These are phyloP conservation scores for Dryocosmus kuriphilus DNA, from an alignment of 2,888 invertebrate species.

Conservation along the genomic window DNA sequence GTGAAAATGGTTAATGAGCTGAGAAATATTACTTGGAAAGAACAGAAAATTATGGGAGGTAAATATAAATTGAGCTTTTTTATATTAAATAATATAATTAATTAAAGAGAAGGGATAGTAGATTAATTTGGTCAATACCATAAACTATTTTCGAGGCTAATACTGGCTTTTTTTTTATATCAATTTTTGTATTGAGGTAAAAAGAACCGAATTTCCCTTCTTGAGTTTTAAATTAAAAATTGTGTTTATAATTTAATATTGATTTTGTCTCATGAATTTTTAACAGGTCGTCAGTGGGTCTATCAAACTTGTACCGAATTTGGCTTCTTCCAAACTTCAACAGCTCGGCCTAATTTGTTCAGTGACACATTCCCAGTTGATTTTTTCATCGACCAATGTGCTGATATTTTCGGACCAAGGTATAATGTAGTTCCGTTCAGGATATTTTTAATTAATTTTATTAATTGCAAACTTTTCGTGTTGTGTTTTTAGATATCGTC, in stretches of 20 bases:
- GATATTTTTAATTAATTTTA: not conserved
- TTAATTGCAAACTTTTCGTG: not conserved
- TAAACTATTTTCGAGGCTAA: too few species aligned
- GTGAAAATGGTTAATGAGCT: constrained; percentile 85
- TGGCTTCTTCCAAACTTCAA: constrained; percentile 95
- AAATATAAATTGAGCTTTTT: constrained; percentile 45
- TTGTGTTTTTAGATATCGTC: constrained; percentile 56
- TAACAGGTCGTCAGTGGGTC: constrained; percentile 89
- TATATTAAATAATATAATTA: constrained; percentile 4
- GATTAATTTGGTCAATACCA: not conserved
- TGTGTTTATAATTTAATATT: not conserved
- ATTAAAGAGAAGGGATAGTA: constrained; percentile 4
- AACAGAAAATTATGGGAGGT: constrained; percentile 82
- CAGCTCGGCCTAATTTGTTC: constrained; percentile 83
- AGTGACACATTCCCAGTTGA: constrained; percentile 87
- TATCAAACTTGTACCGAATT: constrained; percentile 98
- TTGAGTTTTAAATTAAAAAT: too few species aligned
- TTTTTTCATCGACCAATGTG: constrained; percentile 90
- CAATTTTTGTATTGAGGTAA: too few species aligned
- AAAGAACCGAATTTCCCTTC: too few species aligned
- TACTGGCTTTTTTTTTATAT: too few species aligned
- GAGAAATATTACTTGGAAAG: constrained; percentile 83
- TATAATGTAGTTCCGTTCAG: constrained; percentile 73
- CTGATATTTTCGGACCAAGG: constrained; percentile 89
- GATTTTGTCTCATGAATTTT: constrained; percentile 42